Evolutionary conservation across 35 echinoderm and acorn worm species (phyloP).

Genomic region (Hemicentrotus pulcherrimus): DNA sequence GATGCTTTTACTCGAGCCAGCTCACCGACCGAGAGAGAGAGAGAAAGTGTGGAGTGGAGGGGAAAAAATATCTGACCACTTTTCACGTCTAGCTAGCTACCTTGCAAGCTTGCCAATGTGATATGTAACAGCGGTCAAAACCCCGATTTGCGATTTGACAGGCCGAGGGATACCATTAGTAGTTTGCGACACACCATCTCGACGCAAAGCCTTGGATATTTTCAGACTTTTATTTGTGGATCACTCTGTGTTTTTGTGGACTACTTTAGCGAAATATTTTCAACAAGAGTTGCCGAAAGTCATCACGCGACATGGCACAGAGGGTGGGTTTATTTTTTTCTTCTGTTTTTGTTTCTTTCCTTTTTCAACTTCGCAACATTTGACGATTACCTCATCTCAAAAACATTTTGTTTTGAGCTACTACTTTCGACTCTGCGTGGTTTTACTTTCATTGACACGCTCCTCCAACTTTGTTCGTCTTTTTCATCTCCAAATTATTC

Average conservation of each 20-base stretch:
- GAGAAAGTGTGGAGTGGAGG: neutral
- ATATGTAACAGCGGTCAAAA: slow-evolving; percentile 43
- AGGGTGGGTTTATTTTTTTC: slow-evolving; percentile 10
- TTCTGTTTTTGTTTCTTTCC: neutral
- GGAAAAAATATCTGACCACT: slow-evolving; percentile 9
- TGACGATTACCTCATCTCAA: neutral
- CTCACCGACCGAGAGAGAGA: neutral
- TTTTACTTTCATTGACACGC: neutral
- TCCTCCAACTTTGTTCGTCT: neutral
- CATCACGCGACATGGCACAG: slow-evolving; percentile 23
- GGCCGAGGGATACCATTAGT: slow-evolving; percentile 41
- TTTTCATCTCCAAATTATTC: neutral
- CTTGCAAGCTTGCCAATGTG: slow-evolving; percentile 27
- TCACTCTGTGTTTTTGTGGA: slow-evolving; percentile 7
- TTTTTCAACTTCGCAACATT: neutral
- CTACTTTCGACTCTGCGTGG: neutral
- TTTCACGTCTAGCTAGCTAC: slow-evolving; percentile 26
- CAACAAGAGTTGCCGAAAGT: neutral
- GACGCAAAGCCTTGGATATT: slow-evolving; percentile 22
- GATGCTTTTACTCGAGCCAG: neutral
- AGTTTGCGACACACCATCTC: neutral
- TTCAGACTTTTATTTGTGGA: slow-evolving; percentile 47
- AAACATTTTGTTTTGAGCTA: neutral
- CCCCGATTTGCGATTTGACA: slow-evolving; percentile 8
- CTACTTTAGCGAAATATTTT: neutral